Percentiles rank a stretch among this genome's conserved stretches.
These are phyloP conservation scores for Acanthaster planci DNA, from an alignment of 35 echinoderm and acorn worm species.

Conservation along the genomic window DNA sequence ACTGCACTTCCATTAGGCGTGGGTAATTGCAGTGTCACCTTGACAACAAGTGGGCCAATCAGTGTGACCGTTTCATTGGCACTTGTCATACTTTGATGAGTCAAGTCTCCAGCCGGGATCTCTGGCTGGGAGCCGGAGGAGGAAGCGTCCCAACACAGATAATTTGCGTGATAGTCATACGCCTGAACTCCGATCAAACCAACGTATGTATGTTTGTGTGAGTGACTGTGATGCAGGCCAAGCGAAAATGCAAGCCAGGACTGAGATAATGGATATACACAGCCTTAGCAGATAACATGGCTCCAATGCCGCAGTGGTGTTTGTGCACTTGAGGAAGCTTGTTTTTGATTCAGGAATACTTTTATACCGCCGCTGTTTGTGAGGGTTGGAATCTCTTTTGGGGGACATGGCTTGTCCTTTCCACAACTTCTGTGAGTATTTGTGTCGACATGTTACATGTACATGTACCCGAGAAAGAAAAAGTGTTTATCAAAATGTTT, in stretches of 20 bases:
- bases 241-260: background rate
- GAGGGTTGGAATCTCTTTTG: background rate
- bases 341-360: background rate
- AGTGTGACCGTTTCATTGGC: background rate
- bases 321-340: no score
- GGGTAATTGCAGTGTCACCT: slow-evolving; percentile 17
- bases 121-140: background rate
- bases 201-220: background rate
- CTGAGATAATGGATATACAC: background rate
- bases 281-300: background rate
- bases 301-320: background rate
- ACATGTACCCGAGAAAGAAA: no score
- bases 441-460: background rate
- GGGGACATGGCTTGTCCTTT: background rate
- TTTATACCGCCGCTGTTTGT: background rate
- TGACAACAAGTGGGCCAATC: slow-evolving; percentile 24
- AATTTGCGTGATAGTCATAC: slow-evolving; percentile 26
- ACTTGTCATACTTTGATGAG: slow-evolving; percentile 33
- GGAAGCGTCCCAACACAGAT: slow-evolving; percentile 22
- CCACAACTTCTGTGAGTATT: background rate
- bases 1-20: slow-evolving; percentile 26
- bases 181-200: slow-evolving; percentile 2
- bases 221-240: background rate
- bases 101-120: slow-evolving; percentile 17
- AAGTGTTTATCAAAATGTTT: no score